These are phyloP conservation scores for Halcyon chelicuti DNA, from an alignment of 2,797 vertebrate species.

Conservation along the genomic window DNA sequence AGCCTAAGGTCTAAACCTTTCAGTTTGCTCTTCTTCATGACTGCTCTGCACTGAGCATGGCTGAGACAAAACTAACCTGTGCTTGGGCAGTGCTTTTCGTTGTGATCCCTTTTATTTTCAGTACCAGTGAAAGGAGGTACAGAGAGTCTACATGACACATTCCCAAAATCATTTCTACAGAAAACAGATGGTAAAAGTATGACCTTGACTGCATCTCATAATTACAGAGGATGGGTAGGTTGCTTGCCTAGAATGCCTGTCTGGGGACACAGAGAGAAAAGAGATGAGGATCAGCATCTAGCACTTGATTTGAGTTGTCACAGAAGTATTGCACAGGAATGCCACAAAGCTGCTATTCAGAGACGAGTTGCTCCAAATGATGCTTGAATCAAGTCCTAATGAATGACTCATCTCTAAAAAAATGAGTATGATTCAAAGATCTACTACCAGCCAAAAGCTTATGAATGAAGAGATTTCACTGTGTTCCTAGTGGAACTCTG, in stretches of 20 bases:
- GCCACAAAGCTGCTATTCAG: neutral
- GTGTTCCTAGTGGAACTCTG: neutral
- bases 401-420: neutral
- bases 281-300: neutral
- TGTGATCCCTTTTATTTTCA: neutral
- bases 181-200: neutral
- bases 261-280: neutral
- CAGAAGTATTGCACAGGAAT: neutral
- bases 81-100: neutral
- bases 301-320: neutral
- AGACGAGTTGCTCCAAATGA: neutral
- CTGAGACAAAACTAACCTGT: neutral
- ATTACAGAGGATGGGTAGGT: neutral
- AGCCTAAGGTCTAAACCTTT: neutral
- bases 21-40: neutral
- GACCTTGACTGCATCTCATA: neutral
- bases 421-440: neutral
- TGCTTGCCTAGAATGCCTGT: neutral
- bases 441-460: neutral
- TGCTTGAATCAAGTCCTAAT: neutral
- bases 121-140: neutral
- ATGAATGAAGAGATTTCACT: neutral
- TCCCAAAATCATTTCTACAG: neutral
- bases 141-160: neutral
- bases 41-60: fast-evolving